Evolutionary conservation across 2,797 vertebrate genomes (phyloP).

Genomic region (Muraenolepis orangiensis): DNA sequence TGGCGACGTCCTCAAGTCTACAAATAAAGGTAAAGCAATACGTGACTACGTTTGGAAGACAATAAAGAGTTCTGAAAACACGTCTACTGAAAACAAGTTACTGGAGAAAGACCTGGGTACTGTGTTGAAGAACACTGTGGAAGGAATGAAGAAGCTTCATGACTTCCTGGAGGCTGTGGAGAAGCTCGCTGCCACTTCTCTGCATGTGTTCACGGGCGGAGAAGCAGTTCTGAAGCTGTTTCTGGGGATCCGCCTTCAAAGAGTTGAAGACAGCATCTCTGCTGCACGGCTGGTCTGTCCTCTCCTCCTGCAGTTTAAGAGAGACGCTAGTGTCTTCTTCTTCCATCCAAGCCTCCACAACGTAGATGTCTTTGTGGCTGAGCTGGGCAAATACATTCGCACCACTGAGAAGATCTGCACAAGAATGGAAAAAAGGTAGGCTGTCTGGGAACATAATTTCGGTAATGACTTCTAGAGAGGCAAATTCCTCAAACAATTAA

Average conservation of each 20-base stretch:
- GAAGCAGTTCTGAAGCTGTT: conserved; percentile 41
- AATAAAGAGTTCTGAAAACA: conserved; percentile 34
- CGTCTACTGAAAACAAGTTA: conserved; percentile 13
- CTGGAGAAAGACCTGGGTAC: conserved; percentile 58
- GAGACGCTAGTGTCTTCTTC: conserved; percentile 56
- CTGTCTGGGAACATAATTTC: fast-evolving
- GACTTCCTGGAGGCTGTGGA: conserved; percentile 66
- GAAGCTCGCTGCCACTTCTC: conserved; percentile 68
- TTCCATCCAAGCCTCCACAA: conserved; percentile 65
- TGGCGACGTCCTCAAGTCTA: conserved; percentile 31
- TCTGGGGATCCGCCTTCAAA: background rate
- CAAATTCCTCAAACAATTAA: background rate
- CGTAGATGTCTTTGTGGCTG: conserved; percentile 52
- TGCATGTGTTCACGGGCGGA: conserved; percentile 53
- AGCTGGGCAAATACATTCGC: conserved; percentile 63
- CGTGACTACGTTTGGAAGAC: conserved; percentile 22
- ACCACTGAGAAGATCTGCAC: conserved; percentile 52
- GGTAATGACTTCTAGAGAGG: background rate
- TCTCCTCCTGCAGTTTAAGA: conserved; percentile 63
- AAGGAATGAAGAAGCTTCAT: conserved; percentile 57
- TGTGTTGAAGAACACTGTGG: conserved; percentile 50
- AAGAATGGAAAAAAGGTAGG: conserved; percentile 56
- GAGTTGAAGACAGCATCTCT: conserved; percentile 38
- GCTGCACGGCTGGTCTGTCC: too few species aligned
- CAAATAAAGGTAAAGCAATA: too few species aligned